Conservation (phyloP, 2,888 invertebrate species). For the Oscheius sp. region DNA sequence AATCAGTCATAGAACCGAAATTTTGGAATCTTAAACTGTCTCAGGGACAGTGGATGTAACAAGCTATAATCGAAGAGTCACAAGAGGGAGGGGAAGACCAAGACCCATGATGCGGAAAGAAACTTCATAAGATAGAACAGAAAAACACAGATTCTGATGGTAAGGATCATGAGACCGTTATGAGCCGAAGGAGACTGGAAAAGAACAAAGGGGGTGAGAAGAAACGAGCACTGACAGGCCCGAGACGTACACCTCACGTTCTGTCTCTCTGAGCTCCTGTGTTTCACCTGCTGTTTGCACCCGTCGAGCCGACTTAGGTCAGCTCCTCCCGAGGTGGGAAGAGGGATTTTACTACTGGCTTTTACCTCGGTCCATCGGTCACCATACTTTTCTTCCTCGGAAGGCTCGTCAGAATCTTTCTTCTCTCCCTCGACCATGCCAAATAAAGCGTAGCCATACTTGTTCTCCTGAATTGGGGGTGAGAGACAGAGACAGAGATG, state of each 20-base stretch:
- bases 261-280: slow-evolving; percentile 20
- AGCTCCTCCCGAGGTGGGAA: background rate
- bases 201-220: slow-evolving; percentile 1
- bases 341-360: background rate
- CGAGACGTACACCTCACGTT: slow-evolving; percentile 32
- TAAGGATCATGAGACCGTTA: background rate
- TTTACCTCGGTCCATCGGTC: slow-evolving; percentile 32
- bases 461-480: slow-evolving; percentile 27
- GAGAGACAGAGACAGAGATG: background rate
- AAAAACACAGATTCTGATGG: too few relatives aligned
- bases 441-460: slow-evolving; percentile 32
- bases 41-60: too few relatives aligned
- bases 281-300: slow-evolving; percentile 28
- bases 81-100: too few relatives aligned
- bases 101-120: too few relatives aligned
- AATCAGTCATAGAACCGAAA: too few relatives aligned
- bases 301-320: slow-evolving; percentile 30
- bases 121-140: too few relatives aligned
- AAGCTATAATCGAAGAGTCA: too few relatives aligned
- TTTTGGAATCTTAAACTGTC: too few relatives aligned
- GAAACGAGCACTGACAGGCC: slow-evolving; percentile 15
- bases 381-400: slow-evolving; percentile 32
- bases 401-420: slow-evolving; percentile 1
- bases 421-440: slow-evolving; percentile 7
- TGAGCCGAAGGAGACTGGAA: background rate